Evolutionary conservation across 1,140 invertebrate species (phyloP), one percentile per base, ranked within the genome.

Genomic region (Physella acuta): DNA sequence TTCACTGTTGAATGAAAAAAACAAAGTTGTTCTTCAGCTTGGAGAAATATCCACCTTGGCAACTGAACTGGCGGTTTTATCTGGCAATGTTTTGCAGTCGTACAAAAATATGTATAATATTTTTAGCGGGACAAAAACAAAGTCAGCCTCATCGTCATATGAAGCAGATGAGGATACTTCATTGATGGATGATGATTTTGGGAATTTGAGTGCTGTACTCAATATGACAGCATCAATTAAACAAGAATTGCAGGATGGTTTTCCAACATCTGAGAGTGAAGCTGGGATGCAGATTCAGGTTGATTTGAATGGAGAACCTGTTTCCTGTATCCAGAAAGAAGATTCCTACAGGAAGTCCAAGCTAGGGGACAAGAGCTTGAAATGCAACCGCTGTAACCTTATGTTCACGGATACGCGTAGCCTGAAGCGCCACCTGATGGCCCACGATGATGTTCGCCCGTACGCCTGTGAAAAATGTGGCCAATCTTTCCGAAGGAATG

Each of bases 391-490:
- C 14, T 66, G 63, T 36, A 36, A 55, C n/a, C 14, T 53, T 26
- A 37, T 51, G 8, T 66, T 66, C n/a, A 55, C 39, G 3, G 64
- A 66, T 28, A 56, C 31, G 30, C 51, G 64, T 26, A 66, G 64
- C 34, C 56, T 66, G 34, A 66, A 66, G 64, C 64, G 66, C 17
- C 76, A 77, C 49, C 34, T 58, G 14, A 51, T 60, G 26, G 58
- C 51, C 20, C 71, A 72, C 52, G 68, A 68, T 34, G 61, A 68
- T 16, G 62, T 69, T 62, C 36, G 52, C 4, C 92, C 93, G 0
- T 93, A 95, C 86, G 93, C 93, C 78, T 94, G 93, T 79, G 90
- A 91, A 0, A 92, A 92, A 0, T 94, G 93, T 85, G 90, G 91
- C 71, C 87, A 92, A 55, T 91, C 90, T 75, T 94, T 94, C 81